Evolutionary conservation across 2,113 vertebrate species (phyloP).

Genomic region (Melierax canorus): DNA sequence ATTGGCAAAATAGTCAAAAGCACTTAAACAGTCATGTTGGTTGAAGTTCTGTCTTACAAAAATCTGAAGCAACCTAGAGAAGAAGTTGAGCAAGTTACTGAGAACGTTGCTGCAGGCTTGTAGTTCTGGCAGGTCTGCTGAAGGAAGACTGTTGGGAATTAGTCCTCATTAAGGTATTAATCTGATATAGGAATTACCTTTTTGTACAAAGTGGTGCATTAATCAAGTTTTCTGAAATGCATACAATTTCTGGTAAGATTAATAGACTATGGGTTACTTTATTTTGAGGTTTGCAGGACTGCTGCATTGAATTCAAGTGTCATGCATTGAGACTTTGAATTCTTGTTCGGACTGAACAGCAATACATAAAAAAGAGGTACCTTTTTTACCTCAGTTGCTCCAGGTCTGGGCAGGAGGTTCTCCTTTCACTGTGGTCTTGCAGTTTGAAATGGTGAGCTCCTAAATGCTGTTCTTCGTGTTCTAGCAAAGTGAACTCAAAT

Average conservation of each 20-base stretch:
- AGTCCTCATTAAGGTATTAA: neutral
- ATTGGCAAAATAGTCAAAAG: too few relatives aligned
- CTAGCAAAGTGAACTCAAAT: neutral
- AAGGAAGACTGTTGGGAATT: neutral
- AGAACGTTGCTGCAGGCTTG: neutral
- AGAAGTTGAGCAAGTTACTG: neutral
- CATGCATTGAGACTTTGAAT: accelerated
- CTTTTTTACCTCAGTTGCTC: neutral
- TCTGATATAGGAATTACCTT: neutral
- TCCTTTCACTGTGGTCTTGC: neutral
- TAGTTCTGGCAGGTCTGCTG: neutral
- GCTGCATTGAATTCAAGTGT: neutral
- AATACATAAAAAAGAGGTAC: neutral
- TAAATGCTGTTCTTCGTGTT: accelerated
- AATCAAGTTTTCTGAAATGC: accelerated
- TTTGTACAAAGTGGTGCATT: neutral
- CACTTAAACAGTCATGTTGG: accelerated
- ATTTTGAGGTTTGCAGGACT: neutral
- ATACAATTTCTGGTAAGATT: accelerated
- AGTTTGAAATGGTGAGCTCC: neutral
- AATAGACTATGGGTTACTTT: accelerated
- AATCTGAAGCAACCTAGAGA: neutral
- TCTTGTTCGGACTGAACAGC: neutral
- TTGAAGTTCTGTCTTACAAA: accelerated
- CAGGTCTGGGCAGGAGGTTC: neutral